These are phyloP conservation scores for Silvanus unidentatus DNA, from an alignment of 2,888 invertebrate genomes.

Conservation along the genomic window DNA sequence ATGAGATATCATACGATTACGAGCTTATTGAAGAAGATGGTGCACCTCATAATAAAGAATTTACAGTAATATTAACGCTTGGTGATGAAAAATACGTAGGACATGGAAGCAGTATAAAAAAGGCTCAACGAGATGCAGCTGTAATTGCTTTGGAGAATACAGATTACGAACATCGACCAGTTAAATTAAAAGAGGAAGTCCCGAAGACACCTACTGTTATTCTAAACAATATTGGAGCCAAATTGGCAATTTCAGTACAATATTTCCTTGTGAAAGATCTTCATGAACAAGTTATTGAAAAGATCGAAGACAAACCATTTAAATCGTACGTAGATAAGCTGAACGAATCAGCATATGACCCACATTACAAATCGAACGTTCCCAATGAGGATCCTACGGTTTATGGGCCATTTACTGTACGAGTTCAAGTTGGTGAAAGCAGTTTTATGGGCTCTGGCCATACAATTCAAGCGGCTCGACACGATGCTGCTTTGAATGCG, in stretches of 20 bases:
- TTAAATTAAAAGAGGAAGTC: constrained; percentile 19
- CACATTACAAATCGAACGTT: constrained; percentile 19
- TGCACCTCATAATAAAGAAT: constrained; percentile 32
- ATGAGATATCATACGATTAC: constrained; percentile 26
- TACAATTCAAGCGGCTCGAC: constrained; percentile 36
- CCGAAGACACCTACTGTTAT: constrained; percentile 34
- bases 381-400: constrained; percentile 24
- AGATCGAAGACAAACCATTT: constrained; percentile 21
- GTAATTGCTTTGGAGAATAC: constrained; percentile 31
- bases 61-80: constrained; percentile 30
- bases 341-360: constrained; percentile 29
- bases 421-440: constrained; percentile 31
- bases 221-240: constrained; percentile 36
- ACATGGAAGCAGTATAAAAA: constrained; percentile 32
- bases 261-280: constrained; percentile 24
- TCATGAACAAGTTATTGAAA: neutral
- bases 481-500: constrained; percentile 39
- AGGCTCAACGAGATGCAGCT: constrained; percentile 34
- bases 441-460: constrained; percentile 33
- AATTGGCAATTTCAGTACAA: constrained; percentile 33
- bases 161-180: constrained; percentile 31
- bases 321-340: constrained; percentile 32
- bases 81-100: constrained; percentile 35
- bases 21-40: constrained; percentile 33
- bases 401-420: constrained; percentile 35